Evolutionary conservation across 2,888 invertebrate genomes (phyloP).

Genomic region (Tetheella fluctuosa): DNA sequence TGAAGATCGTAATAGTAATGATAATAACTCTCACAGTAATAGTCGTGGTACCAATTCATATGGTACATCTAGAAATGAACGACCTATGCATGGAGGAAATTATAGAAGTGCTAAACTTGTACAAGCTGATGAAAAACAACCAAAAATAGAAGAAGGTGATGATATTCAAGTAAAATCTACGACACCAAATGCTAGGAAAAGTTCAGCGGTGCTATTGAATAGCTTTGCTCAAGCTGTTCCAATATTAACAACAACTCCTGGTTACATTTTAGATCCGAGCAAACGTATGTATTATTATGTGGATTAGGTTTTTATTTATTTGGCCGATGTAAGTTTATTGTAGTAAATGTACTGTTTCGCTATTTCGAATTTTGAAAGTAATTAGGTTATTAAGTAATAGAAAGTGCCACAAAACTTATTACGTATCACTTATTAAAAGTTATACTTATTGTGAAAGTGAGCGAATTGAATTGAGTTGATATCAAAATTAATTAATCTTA

Average conservation of each 20-base stretch:
- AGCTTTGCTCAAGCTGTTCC: constrained; percentile 72
- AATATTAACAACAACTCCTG: constrained; percentile 66
- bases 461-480: constrained; percentile 35
- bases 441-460: constrained; percentile 41
- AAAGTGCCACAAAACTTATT: constrained; percentile 63
- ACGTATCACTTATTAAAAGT: constrained; percentile 25
- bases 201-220: constrained; percentile 64
- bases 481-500: constrained; percentile 35
- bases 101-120: constrained; percentile 66
- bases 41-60: constrained; percentile 53
- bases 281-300: constrained; percentile 81
- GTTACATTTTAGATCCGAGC: constrained; percentile 77
- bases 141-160: constrained; percentile 27
- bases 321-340: constrained; percentile 8
- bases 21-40: constrained; percentile 43
- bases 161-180: constrained; percentile 34
- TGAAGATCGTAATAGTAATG: constrained; percentile 50
- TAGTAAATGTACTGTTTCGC: neutral
- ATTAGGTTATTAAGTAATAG: constrained; percentile 46
- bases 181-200: constrained; percentile 43
- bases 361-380: constrained; percentile 23
- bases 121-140: constrained; percentile 34
- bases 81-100: constrained; percentile 74
- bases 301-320: constrained; percentile 36
- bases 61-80: constrained; percentile 42